A percentile compares a stretch with the other conserved stretches of the same genome.
Evolutionary conservation across 2,797 vertebrate species (phyloP).

Genomic region (Notamacropus eugenii): DNA sequence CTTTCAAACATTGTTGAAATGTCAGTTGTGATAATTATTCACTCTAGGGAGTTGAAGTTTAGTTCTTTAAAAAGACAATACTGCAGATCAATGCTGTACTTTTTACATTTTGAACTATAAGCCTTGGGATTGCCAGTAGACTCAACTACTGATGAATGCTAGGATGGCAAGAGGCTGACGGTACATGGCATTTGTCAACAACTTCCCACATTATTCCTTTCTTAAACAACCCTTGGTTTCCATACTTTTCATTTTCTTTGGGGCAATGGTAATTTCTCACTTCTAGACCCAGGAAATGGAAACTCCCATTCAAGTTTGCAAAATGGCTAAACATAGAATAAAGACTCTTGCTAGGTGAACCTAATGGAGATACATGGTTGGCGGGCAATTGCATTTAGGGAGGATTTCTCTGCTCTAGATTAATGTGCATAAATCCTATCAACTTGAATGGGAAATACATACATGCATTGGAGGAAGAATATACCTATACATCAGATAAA

Average conservation of each 20-base stretch:
- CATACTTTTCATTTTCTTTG: constrained; percentile 23
- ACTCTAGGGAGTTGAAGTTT: background rate
- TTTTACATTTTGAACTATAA: constrained; percentile 14
- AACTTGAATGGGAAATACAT: background rate
- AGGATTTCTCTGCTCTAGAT: background rate
- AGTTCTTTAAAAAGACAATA: constrained; percentile 5
- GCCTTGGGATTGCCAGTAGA: background rate
- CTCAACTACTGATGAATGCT: background rate
- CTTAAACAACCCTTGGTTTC: constrained; percentile 15
- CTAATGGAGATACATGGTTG: background rate
- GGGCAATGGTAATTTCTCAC: background rate
- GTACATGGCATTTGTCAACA: background rate
- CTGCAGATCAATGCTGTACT: background rate
- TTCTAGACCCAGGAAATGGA: background rate
- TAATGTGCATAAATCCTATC: rapidly evolving
- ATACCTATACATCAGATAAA: rapidly evolving
- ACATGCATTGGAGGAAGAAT: background rate
- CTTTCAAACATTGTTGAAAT: background rate
- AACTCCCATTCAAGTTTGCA: background rate
- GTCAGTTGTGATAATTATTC: background rate
- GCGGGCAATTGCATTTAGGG: rapidly evolving
- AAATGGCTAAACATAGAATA: background rate
- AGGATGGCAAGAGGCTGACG: background rate
- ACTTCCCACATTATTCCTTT: background rate
- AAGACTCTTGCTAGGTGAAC: no score